phyloP scores from a whole-genome alignment of 2,797 vertebrate species.

The Lutjanus argentimaculatus region DNA sequence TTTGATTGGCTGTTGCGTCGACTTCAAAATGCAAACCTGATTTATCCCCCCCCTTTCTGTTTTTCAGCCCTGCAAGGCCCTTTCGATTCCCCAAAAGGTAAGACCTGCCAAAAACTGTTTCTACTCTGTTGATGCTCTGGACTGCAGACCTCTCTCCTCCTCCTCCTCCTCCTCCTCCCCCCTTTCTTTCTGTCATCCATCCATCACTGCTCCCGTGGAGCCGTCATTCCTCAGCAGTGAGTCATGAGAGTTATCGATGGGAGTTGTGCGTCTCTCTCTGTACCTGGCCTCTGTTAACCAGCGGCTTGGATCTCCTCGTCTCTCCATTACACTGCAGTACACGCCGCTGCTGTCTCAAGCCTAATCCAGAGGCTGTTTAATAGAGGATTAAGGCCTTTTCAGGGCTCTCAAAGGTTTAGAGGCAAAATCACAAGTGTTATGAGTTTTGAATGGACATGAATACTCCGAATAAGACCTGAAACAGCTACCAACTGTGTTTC shows the following conservation, averaged over 20 bases:
- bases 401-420: neutral
- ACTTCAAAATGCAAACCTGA: slow-evolving; percentile 70
- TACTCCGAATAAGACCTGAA: neutral
- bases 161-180: slow-evolving; percentile 25
- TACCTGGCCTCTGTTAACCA: slow-evolving; percentile 56
- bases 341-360: slow-evolving; percentile 1
- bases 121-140: slow-evolving; percentile 52
- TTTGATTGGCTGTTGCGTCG: slow-evolving; percentile 69
- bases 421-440: neutral
- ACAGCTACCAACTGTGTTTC: neutral
- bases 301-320: slow-evolving; percentile 30
- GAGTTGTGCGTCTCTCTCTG: slow-evolving; percentile 39
- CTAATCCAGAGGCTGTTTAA: slow-evolving; percentile 28
- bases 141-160: slow-evolving; percentile 35
- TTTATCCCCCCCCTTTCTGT: slow-evolving; percentile 74
- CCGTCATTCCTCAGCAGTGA: slow-evolving; percentile 79
- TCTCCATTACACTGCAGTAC: slow-evolving; percentile 1
- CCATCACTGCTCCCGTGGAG: slow-evolving; percentile 64
- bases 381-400: neutral
- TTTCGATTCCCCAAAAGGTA: slow-evolving; percentile 98
- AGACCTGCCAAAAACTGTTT: slow-evolving; percentile 73
- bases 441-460: neutral
- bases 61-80: slow-evolving; percentile 91
- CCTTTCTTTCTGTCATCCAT: slow-evolving; percentile 63
- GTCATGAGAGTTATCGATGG: slow-evolving; percentile 69